phyloP scores from a whole-genome alignment of 1,140 invertebrate genomes.

The Nebria ingens region DNA sequence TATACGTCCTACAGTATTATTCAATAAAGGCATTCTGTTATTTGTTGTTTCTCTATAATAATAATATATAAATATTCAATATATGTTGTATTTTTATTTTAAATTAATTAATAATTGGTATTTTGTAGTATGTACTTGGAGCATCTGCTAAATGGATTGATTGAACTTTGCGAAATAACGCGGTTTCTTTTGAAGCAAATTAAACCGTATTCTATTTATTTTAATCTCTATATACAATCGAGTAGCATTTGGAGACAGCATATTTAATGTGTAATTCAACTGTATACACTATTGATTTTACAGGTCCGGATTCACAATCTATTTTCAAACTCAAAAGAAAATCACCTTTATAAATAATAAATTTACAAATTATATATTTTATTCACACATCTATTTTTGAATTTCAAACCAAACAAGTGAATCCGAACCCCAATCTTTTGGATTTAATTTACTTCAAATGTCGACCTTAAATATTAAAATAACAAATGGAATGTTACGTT shows the following conservation, averaged over 20 bases:
- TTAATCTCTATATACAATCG: too few relatives aligned
- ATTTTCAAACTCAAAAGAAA: too few relatives aligned
- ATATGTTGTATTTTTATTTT: slow-evolving; percentile 16
- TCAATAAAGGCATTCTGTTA: slow-evolving; percentile 34
- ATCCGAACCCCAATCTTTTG: too few relatives aligned
- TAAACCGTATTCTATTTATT: background rate
- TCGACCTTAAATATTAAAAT: background rate
- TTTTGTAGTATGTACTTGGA: slow-evolving; percentile 1
- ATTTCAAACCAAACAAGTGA: too few relatives aligned
- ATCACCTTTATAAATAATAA: too few relatives aligned
- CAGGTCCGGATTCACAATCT: too few relatives aligned
- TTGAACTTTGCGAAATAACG: background rate
- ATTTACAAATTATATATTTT: too few relatives aligned
- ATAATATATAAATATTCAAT: slow-evolving; percentile 31
- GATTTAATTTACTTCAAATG: slow-evolving; percentile 6
- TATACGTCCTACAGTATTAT: slow-evolving; percentile 34
- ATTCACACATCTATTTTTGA: too few relatives aligned
- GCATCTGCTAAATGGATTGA: background rate
- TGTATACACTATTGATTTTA: too few relatives aligned
- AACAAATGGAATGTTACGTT: background rate
- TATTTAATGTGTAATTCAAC: too few relatives aligned
- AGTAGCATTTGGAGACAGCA: too few relatives aligned
- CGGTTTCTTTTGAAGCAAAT: slow-evolving; percentile 3
- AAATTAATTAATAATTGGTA: too few relatives aligned
- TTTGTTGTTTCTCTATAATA: slow-evolving; percentile 30